Evolutionary conservation across 2,888 invertebrate genomes (phyloP).

Genomic region (Hydriomena furcata): DNA sequence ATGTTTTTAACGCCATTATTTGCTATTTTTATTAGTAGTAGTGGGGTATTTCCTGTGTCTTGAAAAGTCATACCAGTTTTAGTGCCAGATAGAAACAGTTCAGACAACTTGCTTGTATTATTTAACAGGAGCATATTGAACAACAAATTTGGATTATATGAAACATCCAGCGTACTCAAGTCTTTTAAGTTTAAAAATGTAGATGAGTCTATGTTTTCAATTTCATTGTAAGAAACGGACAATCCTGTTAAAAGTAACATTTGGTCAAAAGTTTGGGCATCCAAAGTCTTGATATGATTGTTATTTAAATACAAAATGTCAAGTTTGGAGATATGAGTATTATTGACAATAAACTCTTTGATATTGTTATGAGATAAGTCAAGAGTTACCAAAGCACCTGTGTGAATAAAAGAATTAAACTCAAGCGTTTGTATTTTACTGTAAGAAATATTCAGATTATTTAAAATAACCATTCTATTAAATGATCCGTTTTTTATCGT

Average conservation of each 20-base stretch:
- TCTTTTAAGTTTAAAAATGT: conserved; percentile 45
- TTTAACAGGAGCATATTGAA: conserved; percentile 42
- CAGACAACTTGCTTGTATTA: conserved; percentile 38
- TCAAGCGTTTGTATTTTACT: conserved; percentile 51
- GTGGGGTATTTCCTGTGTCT: conserved; percentile 27
- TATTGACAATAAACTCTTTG: conserved; percentile 51
- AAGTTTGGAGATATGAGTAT: conserved; percentile 49
- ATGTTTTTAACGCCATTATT: conserved; percentile 47
- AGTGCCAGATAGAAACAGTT: conserved; percentile 51
- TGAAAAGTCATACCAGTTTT: conserved; percentile 42
- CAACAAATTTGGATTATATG: conserved; percentile 51
- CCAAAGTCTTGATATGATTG: conserved; percentile 50
- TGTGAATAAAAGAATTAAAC: conserved; percentile 54
- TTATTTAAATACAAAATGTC: conserved; percentile 50
- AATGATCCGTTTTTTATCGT: conserved; percentile 58
- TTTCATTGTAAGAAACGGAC: conserved; percentile 48
- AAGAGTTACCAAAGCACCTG: conserved; percentile 50
- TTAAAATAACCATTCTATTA: conserved; percentile 53
- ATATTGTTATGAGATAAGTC: conserved; percentile 63
- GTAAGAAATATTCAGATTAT: conserved; percentile 56
- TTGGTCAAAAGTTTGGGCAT: conserved; percentile 39
- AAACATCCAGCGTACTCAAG: conserved; percentile 54
- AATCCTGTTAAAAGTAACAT: conserved; percentile 44
- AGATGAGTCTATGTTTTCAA: conserved; percentile 40
- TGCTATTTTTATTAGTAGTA: conserved; percentile 47